Conservation (phyloP, 2,113 vertebrate genomes). For the Rhynchomys soricoides region DNA sequence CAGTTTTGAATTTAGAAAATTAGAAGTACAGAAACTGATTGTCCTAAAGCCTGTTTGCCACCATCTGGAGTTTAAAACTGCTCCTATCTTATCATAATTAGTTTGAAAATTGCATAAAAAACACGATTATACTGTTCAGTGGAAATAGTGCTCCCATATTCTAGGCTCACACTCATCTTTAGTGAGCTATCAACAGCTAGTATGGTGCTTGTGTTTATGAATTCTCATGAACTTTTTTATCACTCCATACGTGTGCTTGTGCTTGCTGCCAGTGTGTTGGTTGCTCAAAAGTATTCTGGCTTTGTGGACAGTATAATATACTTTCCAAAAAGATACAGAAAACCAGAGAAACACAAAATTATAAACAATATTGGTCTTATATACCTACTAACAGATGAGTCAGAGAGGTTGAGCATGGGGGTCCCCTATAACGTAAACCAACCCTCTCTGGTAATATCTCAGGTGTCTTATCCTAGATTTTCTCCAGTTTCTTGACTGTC, state of each 20-base stretch:
- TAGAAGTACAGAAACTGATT: background rate
- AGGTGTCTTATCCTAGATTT: background rate
- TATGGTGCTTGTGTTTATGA: background rate
- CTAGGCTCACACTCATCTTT: background rate
- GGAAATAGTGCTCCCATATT: background rate
- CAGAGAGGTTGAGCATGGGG: background rate
- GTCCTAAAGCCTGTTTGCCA: background rate
- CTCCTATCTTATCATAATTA: background rate
- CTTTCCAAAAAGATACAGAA: conserved; percentile 14
- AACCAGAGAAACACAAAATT: background rate
- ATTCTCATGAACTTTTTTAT: background rate
- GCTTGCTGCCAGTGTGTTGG: background rate
- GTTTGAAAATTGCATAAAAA: conserved; percentile 3
- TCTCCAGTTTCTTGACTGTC: background rate
- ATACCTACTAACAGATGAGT: background rate
- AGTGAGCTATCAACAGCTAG: background rate
- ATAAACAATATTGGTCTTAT: background rate
- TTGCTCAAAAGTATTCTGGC: background rate
- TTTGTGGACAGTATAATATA: background rate
- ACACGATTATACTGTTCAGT: background rate
- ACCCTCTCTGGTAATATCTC: background rate
- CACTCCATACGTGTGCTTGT: background rate
- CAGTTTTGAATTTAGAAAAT: conserved; percentile 14
- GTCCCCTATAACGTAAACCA: background rate
- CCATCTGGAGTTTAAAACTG: background rate